phyloP scores from a whole-genome alignment of 2,797 vertebrate species.

The Cirrhinus molitorella region DNA sequence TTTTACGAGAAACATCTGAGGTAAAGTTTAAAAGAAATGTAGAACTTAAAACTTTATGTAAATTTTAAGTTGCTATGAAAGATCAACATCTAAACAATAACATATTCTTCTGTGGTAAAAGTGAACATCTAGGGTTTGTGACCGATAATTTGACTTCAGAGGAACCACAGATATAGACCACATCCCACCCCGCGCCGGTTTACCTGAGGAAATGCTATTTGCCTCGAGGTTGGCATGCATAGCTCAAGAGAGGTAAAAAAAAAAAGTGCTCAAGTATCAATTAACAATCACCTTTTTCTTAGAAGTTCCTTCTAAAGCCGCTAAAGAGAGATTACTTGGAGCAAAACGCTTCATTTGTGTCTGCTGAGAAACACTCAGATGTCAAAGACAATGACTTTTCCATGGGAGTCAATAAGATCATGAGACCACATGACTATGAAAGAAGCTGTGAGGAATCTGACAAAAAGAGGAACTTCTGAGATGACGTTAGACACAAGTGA shows the following conservation, averaged over 20 bases:
- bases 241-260: background rate
- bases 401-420: constrained; percentile 21
- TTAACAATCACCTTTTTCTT: background rate
- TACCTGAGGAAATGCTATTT: background rate
- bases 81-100: background rate
- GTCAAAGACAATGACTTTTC: background rate
- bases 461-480: constrained; percentile 26
- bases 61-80: background rate
- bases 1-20: background rate
- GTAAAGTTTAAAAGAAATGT: background rate
- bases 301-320: background rate
- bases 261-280: background rate
- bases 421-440: background rate
- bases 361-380: background rate
- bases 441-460: background rate
- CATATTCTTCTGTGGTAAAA: background rate
- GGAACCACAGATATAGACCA: background rate
- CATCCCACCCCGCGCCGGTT: background rate
- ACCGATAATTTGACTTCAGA: background rate
- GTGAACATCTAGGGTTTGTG: background rate
- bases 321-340: background rate
- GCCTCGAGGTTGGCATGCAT: background rate
- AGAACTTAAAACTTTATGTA: background rate
- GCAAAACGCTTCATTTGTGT: background rate
- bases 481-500: constrained; percentile 30